Conservation (phyloP, 2,797 vertebrate genomes). For the Taenioides sp. region DNA sequence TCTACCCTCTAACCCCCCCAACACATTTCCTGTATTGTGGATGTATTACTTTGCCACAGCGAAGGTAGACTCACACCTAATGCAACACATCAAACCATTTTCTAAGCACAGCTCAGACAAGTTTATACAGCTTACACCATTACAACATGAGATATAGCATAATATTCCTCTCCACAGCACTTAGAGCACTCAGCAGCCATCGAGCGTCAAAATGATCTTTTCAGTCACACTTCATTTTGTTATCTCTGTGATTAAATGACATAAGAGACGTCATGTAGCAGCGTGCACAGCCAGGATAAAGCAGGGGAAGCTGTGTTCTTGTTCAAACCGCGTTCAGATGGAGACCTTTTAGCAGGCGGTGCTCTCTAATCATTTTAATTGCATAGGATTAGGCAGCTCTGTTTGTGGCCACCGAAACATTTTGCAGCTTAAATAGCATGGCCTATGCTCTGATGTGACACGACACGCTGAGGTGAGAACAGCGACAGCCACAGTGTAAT, state of each 20-base stretch:
- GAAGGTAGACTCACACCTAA: too few relatives aligned
- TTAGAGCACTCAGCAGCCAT: not conserved
- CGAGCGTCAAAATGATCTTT: not conserved
- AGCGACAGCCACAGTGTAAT: slow-evolving; percentile 47
- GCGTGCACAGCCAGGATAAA: not conserved
- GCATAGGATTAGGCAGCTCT: slow-evolving; percentile 39
- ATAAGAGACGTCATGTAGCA: not conserved
- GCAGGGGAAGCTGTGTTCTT: not conserved
- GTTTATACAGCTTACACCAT: not conserved
- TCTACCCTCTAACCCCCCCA: too few relatives aligned
- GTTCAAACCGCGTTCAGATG: slow-evolving; percentile 13
- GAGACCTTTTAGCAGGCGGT: slow-evolving; percentile 32
- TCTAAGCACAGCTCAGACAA: too few relatives aligned
- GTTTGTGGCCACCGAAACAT: slow-evolving; percentile 36
- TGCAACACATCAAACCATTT: too few relatives aligned
- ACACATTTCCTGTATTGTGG: not conserved
- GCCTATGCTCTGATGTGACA: slow-evolving; percentile 41
- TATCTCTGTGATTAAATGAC: not conserved
- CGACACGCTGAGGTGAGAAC: slow-evolving; percentile 40
- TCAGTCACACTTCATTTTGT: not conserved
- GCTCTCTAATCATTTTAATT: slow-evolving; percentile 42
- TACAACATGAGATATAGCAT: not conserved
- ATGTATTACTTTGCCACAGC: not conserved
- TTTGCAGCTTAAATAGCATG: slow-evolving; percentile 35
- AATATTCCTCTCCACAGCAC: not conserved